Percentiles rank a stretch among this genome's conserved stretches.
phyloP scores from a whole-genome alignment of 92 coral and sea anemone genomes.

The Metridium senile region DNA sequence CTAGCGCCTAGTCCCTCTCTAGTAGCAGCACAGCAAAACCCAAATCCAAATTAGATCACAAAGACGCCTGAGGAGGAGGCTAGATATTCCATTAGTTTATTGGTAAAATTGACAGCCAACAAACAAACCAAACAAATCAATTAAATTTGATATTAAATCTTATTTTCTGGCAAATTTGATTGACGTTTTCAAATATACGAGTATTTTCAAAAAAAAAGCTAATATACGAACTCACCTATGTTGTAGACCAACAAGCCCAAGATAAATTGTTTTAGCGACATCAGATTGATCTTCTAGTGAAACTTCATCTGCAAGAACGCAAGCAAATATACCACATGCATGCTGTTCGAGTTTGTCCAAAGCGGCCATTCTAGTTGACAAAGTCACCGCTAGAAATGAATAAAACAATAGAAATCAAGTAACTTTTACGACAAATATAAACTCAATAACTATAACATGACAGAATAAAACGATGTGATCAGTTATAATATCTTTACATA shows the following conservation, averaged over 20 bases:
- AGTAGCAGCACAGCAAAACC: too few species aligned
- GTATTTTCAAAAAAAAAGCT: background rate
- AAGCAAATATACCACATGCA: slow-evolving; percentile 93
- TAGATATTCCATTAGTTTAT: too few species aligned
- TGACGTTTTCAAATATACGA: too few species aligned
- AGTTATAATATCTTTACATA: background rate
- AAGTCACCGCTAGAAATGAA: background rate
- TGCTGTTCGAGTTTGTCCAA: slow-evolving; percentile 61
- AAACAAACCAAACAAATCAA: too few species aligned
- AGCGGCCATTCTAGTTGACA: slow-evolving; percentile 16
- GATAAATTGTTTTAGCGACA: slow-evolving; percentile 84
- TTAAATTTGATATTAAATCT: too few species aligned
- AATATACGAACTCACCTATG: slow-evolving; percentile 86
- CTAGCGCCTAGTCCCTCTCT: too few species aligned
- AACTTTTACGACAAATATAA: background rate
- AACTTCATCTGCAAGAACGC: slow-evolving; percentile 83
- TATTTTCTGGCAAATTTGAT: too few species aligned
- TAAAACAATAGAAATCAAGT: background rate
- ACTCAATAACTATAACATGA: background rate
- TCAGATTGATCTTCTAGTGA: slow-evolving; percentile 67
- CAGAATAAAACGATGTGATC: background rate
- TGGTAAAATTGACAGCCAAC: too few species aligned
- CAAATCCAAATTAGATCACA: too few species aligned
- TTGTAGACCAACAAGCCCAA: slow-evolving; percentile 89
- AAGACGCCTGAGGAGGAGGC: too few species aligned